Base-by-base conservation (phyloP, 2,797 vertebrate genomes). In the Protosalanx chinensis region DNA sequence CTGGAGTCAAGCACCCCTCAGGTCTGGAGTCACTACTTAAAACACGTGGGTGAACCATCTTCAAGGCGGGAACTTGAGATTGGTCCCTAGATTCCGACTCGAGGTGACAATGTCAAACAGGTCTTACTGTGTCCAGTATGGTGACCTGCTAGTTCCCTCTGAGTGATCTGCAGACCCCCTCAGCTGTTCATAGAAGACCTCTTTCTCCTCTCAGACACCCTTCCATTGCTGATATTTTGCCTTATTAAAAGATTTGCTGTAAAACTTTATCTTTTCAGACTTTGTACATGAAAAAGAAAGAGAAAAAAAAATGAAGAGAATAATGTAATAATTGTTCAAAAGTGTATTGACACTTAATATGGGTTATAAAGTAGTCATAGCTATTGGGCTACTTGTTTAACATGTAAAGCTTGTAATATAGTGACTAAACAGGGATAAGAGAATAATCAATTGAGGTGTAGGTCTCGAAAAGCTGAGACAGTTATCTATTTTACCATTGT, bases 201-300 rank as follows among this genome's bases (percentile, higher is more conserved):
- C 20, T 4, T 57, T 20, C 18, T 59, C 30, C 10, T 35, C 56
- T 20, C 20, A 33, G 3, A 1, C 7, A 6, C 5, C 33, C 32
- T n/a, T 63, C 61, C 58, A 35, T 68, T 58, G 30, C 51, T 35
- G 67, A 46, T 51, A 10, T 60, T 58, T 41, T 68, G 67, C 67
- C 67, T 68, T 68, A 68, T 68, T 68, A 68, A 15, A 56, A 10
- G 5, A 10, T 67, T 56, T 30, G 46, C 64, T 66, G 64, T 66
- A 51, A 51, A 46, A 51, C 61, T 63, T 63, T 59, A 16, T 68
- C 51, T 32, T 20, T 35, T 68, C 51, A 56, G 66, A 30, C 56
- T 56, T 56, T 67, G 46, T 63, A 61, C 29, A 63, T 67, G 29
- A 57, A 68, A 67, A 56, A 32, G 1, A 15, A 20, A 35, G 5